phyloP scores from a whole-genome alignment of 2,113 vertebrate species.

The Chrysemys picta region DNA sequence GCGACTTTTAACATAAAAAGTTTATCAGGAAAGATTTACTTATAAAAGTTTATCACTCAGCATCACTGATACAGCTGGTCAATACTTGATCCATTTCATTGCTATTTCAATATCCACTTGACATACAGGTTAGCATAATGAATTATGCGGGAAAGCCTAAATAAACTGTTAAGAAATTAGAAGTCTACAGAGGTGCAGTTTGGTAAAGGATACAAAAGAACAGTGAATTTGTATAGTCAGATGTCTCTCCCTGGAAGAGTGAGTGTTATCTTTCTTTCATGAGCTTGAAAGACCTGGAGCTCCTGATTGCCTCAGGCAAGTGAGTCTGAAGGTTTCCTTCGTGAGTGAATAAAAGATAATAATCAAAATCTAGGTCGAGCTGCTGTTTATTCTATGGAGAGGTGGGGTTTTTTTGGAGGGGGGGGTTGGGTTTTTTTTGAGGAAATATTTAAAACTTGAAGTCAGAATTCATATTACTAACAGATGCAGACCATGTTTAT shows the following conservation, averaged over 20 bases:
- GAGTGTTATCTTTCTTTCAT: slow-evolving; percentile 80
- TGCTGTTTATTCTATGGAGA: slow-evolving; percentile 71
- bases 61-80: slow-evolving; percentile 45
- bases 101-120: slow-evolving; percentile 13
- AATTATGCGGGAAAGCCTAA: slow-evolving; percentile 65
- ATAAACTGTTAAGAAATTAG: slow-evolving; percentile 74
- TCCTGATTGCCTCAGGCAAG: slow-evolving; percentile 80
- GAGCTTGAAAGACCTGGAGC: slow-evolving; percentile 74
- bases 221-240: slow-evolving; percentile 61
- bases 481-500: slow-evolving; percentile 36
- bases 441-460: slow-evolving; percentile 45
- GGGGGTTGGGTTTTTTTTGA: slow-evolving; percentile 20
- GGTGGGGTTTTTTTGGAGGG: not conserved
- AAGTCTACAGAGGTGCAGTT: slow-evolving; percentile 70
- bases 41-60: slow-evolving; percentile 58
- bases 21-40: slow-evolving; percentile 44
- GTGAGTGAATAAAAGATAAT: slow-evolving; percentile 74
- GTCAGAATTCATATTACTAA: slow-evolving; percentile 52
- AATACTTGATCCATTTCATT: slow-evolving; percentile 45
- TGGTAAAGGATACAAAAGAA: slow-evolving; percentile 68
- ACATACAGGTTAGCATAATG: slow-evolving; percentile 46
- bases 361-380: slow-evolving; percentile 78
- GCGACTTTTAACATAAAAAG: slow-evolving; percentile 8
- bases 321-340: slow-evolving; percentile 78
- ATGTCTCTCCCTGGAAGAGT: slow-evolving; percentile 75